phyloP scores from a whole-genome alignment of 2,888 invertebrate species.

The Cataglyphis albicans region DNA sequence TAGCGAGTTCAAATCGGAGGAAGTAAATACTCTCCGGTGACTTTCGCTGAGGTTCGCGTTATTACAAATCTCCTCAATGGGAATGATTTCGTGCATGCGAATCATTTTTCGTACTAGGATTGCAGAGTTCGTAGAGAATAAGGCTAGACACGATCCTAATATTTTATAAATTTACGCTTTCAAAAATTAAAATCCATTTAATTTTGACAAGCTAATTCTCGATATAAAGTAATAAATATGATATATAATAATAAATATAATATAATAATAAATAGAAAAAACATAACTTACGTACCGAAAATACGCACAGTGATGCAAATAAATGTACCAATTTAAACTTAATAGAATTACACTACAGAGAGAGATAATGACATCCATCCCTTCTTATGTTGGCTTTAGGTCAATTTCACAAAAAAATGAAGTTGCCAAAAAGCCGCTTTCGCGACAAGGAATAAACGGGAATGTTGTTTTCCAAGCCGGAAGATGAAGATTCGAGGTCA shows the following conservation, averaged over 20 bases:
- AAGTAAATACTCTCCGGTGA: constrained; percentile 58
- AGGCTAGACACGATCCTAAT: not conserved
- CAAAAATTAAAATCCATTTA: not conserved
- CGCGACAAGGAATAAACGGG: not conserved
- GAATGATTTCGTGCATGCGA: constrained; percentile 16
- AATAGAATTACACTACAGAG: not conserved
- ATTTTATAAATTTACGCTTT: constrained; percentile 31
- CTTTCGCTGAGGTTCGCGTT: constrained; percentile 64
- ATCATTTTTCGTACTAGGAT: constrained; percentile 15
- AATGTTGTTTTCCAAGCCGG: not conserved
- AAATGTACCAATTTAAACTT: not conserved
- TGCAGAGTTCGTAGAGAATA: not conserved
- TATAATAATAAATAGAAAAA: not conserved
- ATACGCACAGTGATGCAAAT: too few relatives aligned
- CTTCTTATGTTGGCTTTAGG: not conserved
- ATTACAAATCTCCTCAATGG: constrained; percentile 39
- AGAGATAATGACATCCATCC: not conserved
- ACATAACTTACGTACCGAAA: not conserved
- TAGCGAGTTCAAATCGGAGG: constrained; percentile 54
- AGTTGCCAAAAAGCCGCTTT: constrained; percentile 19
- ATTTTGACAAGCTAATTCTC: not conserved
- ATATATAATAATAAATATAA: not conserved
- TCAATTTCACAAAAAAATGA: constrained; percentile 20
- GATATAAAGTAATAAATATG: not conserved
- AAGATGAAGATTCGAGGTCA: constrained; percentile 74